Percentiles rank a stretch among this genome's conserved stretches.
Evolutionary conservation across 2,113 vertebrate genomes (phyloP).

Genomic region (Micromys minutus): DNA sequence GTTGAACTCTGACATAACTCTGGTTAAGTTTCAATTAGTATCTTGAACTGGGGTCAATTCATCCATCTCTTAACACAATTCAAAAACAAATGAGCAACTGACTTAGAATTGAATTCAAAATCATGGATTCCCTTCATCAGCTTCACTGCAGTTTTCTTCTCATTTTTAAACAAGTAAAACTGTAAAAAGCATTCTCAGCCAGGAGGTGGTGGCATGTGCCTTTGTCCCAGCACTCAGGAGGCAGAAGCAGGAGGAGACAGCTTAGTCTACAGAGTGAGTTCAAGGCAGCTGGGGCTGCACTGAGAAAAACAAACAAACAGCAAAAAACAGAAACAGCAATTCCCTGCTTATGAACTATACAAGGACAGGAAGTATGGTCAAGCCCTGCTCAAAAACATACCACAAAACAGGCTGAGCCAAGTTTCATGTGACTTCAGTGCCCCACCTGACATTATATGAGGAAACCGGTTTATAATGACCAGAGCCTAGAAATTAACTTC

Average conservation of each 20-base stretch:
- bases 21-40: conserved; percentile 9
- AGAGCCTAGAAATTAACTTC: background rate
- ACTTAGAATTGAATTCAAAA: conserved; percentile 5
- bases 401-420: background rate
- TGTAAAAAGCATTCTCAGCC: background rate
- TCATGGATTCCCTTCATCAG: background rate
- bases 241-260: background rate
- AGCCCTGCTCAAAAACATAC: background rate
- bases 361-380: background rate
- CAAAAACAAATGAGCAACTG: conserved; percentile 30
- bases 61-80: conserved; percentile 28
- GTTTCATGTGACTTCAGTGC: background rate
- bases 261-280: background rate
- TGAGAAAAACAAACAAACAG: background rate
- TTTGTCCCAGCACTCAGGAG: background rate
- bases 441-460: background rate
- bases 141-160: background rate
- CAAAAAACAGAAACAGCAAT: too few relatives aligned
- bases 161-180: background rate
- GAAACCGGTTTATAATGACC: background rate
- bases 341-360: background rate
- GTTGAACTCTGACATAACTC: background rate
- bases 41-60: conserved; percentile 8
- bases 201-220: too few relatives aligned
- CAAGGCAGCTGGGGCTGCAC: background rate